Conservation (phyloP, 2,113 vertebrate genomes). For the Pangasianodon hypophthalmus region DNA sequence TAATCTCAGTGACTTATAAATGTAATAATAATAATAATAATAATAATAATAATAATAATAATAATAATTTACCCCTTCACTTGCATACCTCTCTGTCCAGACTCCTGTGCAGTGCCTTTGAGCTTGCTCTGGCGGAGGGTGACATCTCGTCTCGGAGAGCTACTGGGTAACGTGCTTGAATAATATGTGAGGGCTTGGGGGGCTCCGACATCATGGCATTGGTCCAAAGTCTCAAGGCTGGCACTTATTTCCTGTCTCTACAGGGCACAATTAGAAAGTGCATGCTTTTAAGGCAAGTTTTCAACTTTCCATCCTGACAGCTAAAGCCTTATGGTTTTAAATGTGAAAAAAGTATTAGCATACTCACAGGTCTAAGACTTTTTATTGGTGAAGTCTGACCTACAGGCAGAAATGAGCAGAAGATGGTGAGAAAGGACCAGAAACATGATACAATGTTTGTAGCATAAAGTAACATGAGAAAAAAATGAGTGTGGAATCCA, state of each 20-base stretch:
- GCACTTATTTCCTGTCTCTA: constrained; percentile 86
- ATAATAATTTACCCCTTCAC: not conserved
- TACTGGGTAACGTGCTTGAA: constrained; percentile 74
- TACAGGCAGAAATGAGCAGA: constrained; percentile 63
- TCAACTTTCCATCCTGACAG: not conserved
- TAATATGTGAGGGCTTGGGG: constrained; percentile 84
- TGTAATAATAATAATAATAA: not conserved
- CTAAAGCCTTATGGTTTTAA: not conserved
- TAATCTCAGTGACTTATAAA: not conserved
- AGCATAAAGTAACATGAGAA: not conserved
- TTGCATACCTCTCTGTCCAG: constrained; percentile 2
- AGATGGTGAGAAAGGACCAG: constrained; percentile 23
- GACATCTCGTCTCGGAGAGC: constrained; percentile 88
- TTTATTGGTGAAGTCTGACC: constrained; percentile 95
- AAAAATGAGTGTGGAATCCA: not conserved
- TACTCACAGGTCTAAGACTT: constrained; percentile 88
- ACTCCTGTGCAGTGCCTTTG: constrained; percentile 81
- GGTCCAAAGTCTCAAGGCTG: constrained; percentile 81
- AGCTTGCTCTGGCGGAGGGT: constrained; percentile 92
- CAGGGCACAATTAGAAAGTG: not conserved
- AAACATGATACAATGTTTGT: not conserved
- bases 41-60: not conserved
- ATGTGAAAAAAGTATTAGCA: not conserved
- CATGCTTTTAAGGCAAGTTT: constrained; percentile 2
- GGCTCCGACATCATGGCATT: constrained; percentile 64